Conservation (phyloP, 1,140 invertebrate genomes). For the Plectrocnemia conspersa region DNA sequence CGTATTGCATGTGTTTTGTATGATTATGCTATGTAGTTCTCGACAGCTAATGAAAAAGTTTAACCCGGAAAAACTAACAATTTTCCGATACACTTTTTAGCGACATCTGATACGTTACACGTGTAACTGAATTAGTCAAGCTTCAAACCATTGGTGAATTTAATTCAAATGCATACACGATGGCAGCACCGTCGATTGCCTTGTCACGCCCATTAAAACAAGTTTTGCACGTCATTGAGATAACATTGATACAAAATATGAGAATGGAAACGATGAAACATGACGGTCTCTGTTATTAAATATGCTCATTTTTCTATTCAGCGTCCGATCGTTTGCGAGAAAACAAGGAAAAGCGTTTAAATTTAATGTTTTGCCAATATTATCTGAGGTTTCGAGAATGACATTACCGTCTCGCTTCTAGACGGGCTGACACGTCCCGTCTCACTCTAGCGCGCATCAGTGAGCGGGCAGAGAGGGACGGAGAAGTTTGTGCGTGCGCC, state of each 20-base stretch:
- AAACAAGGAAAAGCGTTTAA: too few relatives aligned
- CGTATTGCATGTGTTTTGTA: too few relatives aligned
- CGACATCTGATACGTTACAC: not conserved
- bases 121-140: not conserved
- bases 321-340: too few relatives aligned
- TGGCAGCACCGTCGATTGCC: not conserved
- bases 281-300: not conserved
- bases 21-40: too few relatives aligned
- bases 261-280: not conserved
- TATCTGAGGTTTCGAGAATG: slow-evolving; percentile 20
- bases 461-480: slow-evolving; percentile 5
- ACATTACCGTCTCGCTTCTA: slow-evolving; percentile 31
- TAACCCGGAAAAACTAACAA: not conserved
- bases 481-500: not conserved
- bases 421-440: slow-evolving; percentile 11
- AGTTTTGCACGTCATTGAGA: slow-evolving; percentile 18
- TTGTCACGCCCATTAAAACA: slow-evolving; percentile 21
- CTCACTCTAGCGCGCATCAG: not conserved
- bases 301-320: slow-evolving; percentile 4
- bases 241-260: slow-evolving; percentile 11
- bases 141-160: too few relatives aligned
- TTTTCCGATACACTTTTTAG: not conserved
- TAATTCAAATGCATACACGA: not conserved
- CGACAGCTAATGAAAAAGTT: not conserved
- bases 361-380: not conserved